Conservation (phyloP, 1,140 invertebrate species). For the Drosophila trapezifrons region DNA sequence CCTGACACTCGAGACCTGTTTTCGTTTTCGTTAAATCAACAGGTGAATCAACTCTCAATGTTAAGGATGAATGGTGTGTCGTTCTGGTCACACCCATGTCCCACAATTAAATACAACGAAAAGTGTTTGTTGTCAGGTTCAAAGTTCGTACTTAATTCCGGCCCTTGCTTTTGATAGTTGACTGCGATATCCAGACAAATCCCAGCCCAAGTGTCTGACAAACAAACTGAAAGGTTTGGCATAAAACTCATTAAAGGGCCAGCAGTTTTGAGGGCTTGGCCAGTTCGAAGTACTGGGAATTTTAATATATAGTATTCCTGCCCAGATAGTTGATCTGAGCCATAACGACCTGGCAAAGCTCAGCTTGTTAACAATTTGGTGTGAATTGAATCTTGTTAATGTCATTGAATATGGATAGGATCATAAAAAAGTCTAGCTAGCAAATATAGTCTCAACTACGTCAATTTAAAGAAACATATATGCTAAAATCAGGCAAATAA, state of each 20-base stretch:
- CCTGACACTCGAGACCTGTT: constrained; percentile 50
- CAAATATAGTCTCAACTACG: not conserved
- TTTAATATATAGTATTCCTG: not conserved
- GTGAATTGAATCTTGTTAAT: constrained; percentile 2
- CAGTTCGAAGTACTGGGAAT: constrained; percentile 10
- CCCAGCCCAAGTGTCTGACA: constrained; percentile 15
- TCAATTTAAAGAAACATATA: constrained; percentile 12
- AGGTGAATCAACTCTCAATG: constrained; percentile 75
- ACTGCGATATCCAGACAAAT: constrained; percentile 5
- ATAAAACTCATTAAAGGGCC: constrained; percentile 1
- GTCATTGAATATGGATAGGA: constrained; percentile 1
- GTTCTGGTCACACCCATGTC: constrained; percentile 69
- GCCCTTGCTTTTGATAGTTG: not conserved
- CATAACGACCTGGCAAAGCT: not conserved
- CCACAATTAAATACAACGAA: not conserved
- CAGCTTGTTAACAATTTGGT: constrained; percentile 15
- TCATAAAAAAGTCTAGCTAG: constrained; percentile 1
- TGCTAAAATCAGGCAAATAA: constrained; percentile 5
- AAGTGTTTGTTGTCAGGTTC: constrained; percentile 11
- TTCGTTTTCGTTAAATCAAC: constrained; percentile 30
- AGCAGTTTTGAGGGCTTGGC: constrained; percentile 15
- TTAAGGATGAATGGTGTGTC: constrained; percentile 58
- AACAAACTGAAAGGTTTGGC: constrained; percentile 19
- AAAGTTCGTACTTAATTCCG: constrained; percentile 21
- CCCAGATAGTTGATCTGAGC: constrained; percentile 4